Evolutionary conservation across 2,888 invertebrate species (phyloP), one percentile per base, ranked within the genome.

Genomic region (Blera fallax): DNA sequence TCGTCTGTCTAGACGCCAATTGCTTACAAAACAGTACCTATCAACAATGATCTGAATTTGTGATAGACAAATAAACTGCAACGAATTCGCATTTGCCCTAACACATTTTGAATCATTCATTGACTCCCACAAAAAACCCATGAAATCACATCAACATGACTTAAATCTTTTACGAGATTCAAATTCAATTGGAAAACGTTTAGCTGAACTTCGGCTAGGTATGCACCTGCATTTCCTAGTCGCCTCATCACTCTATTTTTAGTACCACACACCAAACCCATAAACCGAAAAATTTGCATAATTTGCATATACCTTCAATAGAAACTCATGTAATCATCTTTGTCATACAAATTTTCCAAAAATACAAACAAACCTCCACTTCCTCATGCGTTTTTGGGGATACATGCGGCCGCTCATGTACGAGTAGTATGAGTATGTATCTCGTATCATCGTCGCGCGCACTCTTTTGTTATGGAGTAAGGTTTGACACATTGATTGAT

Each of bases 401-500:
- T 67, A 79, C 67, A 40, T 78, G 70, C 50, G 50, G 50, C n/a
- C 48, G 27, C 1, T 34, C 48, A 24, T 58, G 74, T 67, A 56
- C 64, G n/a, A n/a, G n/a, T n/a, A n/a, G n/a, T n/a, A n/a, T n/a
- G 0, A 3, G 29, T 34, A n/a, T 24, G 48, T 24, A 50, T 40
- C 24, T n/a, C 11, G 60, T 50, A 40, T 45, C 54, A 64, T 40
- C n/a, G 45, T 40, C 77, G 58, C 58, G 43, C 52, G 32, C 18
- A 24, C 58, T 48, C 34, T 65, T 24, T 8, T 43, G 18, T 52
- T 67, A 58, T 58, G 27, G 32, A 64, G 29, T 50, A 62, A 14
- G 50, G 62, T 85, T 73, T 81, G 81, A 85, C 85, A 81, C 54
- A 54, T 77, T 85, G 85, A 85, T 85, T 81, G 85, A 85, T 85